Conservation (phyloP, 1,140 invertebrate genomes). For the Diabrotica undecimpunctata region DNA sequence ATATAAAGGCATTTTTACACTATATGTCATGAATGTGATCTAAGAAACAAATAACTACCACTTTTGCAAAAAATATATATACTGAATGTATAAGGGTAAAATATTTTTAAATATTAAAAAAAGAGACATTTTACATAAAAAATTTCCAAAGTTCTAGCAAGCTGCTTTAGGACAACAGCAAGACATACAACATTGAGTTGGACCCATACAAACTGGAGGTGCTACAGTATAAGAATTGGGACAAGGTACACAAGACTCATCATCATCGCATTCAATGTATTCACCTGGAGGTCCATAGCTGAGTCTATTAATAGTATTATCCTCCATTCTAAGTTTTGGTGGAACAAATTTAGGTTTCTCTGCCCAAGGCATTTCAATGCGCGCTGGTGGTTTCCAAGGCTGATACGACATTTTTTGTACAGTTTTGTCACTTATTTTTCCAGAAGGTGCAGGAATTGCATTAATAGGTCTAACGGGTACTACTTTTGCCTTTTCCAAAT, state of each 20-base stretch:
- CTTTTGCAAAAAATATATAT: background rate
- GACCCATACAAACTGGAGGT: constrained; percentile 17
- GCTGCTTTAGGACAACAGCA: constrained; percentile 43
- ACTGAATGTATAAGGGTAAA: background rate
- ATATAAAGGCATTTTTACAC: too few species aligned
- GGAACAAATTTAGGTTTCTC: constrained; percentile 43
- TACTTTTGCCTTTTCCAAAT: constrained; percentile 48
- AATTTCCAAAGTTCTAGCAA: constrained; percentile 26
- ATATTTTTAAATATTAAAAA: background rate
- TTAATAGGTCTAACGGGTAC: constrained; percentile 47
- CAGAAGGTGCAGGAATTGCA: constrained; percentile 51
- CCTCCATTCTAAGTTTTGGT: constrained; percentile 47
- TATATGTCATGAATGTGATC: too few species aligned
- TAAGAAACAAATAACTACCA: background rate
- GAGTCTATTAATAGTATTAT: constrained; percentile 49
- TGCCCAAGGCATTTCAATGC: constrained; percentile 49
- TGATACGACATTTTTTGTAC: constrained; percentile 57
- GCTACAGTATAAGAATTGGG: constrained; percentile 30
- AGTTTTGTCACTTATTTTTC: constrained; percentile 56
- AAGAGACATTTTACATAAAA: background rate
- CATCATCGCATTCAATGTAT: constrained; percentile 48
- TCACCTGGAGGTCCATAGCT: constrained; percentile 52
- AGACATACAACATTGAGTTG: constrained; percentile 28
- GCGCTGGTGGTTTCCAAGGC: constrained; percentile 46
- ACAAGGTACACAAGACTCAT: constrained; percentile 43